phyloP scores from a whole-genome alignment of 2,113 vertebrate genomes.

The Xyliphius kryptos region DNA sequence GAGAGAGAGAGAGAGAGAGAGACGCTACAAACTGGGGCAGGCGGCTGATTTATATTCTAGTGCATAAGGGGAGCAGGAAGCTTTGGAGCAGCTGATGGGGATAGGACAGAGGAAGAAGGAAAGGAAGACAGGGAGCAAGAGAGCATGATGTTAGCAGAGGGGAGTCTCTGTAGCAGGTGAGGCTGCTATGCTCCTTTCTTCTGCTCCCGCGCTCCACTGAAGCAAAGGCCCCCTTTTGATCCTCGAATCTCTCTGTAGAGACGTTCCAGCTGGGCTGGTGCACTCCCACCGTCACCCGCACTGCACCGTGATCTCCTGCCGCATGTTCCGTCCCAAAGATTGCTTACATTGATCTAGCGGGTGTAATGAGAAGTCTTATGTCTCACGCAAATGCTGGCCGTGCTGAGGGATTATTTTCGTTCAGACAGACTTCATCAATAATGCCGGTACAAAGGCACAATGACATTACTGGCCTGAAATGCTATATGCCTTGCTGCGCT shows the following conservation, averaged over 20 bases:
- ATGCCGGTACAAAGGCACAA: conserved; percentile 40
- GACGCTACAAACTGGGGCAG: conserved; percentile 57
- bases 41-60: conserved; percentile 63
- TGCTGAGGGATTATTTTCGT: conserved; percentile 47
- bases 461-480: conserved; percentile 50
- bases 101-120: conserved; percentile 21
- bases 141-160: conserved; percentile 29
- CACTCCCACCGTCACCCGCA: conserved; percentile 38
- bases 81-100: conserved; percentile 43
- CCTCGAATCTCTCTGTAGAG: conserved; percentile 34
- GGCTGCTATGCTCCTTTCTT: conserved; percentile 36
- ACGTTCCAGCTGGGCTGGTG: conserved; percentile 44
- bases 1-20: conserved; percentile 18
- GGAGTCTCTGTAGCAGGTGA: conserved; percentile 32
- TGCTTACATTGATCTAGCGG: conserved; percentile 47
- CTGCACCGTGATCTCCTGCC: conserved; percentile 11
- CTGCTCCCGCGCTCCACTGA: conserved; percentile 48
- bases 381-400: conserved; percentile 29
- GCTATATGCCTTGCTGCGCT: conserved; percentile 50
- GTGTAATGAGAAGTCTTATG: conserved; percentile 39
- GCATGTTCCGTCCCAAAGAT: conserved; percentile 33
- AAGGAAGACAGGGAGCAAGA: conserved; percentile 33
- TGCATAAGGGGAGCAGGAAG: conserved; percentile 43
- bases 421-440: conserved; percentile 53
- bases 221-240: conserved; percentile 47